Percentiles rank a stretch among this genome's conserved stretches.
These are phyloP conservation scores for Macropis europaea DNA, from an alignment of 2,888 invertebrate species.

Conservation along the genomic window DNA sequence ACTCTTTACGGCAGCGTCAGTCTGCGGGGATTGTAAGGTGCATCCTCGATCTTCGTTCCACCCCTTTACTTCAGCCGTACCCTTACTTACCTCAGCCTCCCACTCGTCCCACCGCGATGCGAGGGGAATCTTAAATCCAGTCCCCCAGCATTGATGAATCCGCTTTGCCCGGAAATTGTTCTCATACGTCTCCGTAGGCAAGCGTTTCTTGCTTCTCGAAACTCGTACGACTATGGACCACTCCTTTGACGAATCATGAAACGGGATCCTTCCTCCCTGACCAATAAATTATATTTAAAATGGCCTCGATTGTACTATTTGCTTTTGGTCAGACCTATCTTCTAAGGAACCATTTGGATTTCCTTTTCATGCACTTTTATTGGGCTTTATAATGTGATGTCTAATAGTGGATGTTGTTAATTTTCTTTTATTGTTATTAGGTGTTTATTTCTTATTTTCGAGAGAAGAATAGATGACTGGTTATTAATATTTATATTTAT, in stretches of 20 bases:
- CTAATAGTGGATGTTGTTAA: too few relatives aligned
- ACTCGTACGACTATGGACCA: constrained; percentile 34
- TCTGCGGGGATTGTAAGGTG: constrained; percentile 65
- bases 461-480: too few relatives aligned
- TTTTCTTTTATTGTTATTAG: too few relatives aligned
- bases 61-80: constrained; percentile 39
- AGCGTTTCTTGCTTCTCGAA: constrained; percentile 54
- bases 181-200: constrained; percentile 69
- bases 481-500: too few relatives aligned
- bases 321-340: too few relatives aligned
- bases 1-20: constrained; percentile 69
- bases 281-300: constrained; percentile 50
- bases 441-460: too few relatives aligned
- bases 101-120: constrained; percentile 51
- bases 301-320: neutral
- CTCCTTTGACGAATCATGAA: constrained; percentile 53
- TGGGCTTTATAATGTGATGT: too few relatives aligned
- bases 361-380: too few relatives aligned
- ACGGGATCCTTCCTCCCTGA: constrained; percentile 28
- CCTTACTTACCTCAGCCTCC: constrained; percentile 48
- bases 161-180: constrained; percentile 73
- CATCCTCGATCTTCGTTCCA: constrained; percentile 52
- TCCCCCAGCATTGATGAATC: constrained; percentile 73
- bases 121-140: constrained; percentile 70
- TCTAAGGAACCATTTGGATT: too few relatives aligned